These are phyloP conservation scores for Pampusana beccarii DNA, from an alignment of 2,113 vertebrate genomes.

Conservation along the genomic window DNA sequence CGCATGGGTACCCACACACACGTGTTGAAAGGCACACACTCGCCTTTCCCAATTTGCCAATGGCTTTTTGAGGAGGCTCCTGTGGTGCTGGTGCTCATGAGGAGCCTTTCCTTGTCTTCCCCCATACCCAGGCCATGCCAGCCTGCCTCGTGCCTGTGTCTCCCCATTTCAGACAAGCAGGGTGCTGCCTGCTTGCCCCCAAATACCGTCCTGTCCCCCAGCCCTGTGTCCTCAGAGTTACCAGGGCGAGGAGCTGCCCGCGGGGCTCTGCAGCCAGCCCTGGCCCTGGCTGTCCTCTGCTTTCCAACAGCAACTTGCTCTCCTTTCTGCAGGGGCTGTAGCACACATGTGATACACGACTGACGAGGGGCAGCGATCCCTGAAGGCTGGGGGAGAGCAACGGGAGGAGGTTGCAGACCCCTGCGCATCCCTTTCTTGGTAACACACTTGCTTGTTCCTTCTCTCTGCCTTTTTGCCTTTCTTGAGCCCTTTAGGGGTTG, in stretches of 20 bases:
- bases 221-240: background rate
- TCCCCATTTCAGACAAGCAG: rapidly evolving
- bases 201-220: rapidly evolving
- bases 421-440: background rate
- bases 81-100: background rate
- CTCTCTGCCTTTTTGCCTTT: background rate
- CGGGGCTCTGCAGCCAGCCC: no score
- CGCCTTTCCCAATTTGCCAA: no score
- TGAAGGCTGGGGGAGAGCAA: background rate
- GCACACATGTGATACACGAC: rapidly evolving
- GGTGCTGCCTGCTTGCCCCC: background rate
- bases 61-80: background rate
- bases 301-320: rapidly evolving
- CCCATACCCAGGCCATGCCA: background rate
- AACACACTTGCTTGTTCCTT: background rate
- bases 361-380: background rate
- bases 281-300: background rate
- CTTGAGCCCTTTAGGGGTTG: background rate
- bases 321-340: background rate
- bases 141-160: rapidly evolving
- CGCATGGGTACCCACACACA: rapidly evolving
- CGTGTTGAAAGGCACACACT: rapidly evolving
- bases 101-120: background rate
- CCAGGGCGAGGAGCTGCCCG: background rate
- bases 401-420: background rate